phyloP scores from a whole-genome alignment of 1,140 invertebrate species.

The Tetranychus cinnabarinus region DNA sequence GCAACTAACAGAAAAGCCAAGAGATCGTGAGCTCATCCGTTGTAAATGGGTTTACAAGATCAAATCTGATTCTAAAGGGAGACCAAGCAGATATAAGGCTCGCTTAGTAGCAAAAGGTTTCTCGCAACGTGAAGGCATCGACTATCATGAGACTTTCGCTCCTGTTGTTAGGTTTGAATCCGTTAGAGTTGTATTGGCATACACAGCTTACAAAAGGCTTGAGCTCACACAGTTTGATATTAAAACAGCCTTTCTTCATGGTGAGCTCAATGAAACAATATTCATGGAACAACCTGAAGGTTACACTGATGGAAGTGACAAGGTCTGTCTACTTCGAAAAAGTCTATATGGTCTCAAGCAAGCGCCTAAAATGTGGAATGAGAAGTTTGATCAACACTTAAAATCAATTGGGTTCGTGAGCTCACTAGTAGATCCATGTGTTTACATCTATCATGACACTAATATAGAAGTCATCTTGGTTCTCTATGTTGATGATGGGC shows the following conservation, averaged over 20 bases:
- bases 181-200: constrained; percentile 15
- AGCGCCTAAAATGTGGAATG: constrained; percentile 20
- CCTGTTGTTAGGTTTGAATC: constrained; percentile 16
- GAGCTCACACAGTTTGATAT: constrained; percentile 1
- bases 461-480: constrained; percentile 15
- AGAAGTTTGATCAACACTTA: not conserved
- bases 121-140: constrained; percentile 15
- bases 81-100: constrained; percentile 19
- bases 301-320: constrained; percentile 4
- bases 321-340: constrained; percentile 17
- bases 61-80: constrained; percentile 9
- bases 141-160: constrained; percentile 19
- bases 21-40: not conserved
- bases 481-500: constrained; percentile 26
- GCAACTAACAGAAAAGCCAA: not conserved
- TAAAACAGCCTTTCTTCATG: constrained; percentile 7
- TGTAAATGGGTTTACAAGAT: constrained; percentile 8
- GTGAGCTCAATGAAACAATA: constrained; percentile 14
- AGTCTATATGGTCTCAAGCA: constrained; percentile 24
- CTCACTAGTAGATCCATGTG: not conserved
- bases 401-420: not conserved
- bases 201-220: constrained; percentile 14
- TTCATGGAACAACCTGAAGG: constrained; percentile 6
- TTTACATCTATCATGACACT: not conserved
- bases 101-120: constrained; percentile 21